Base-by-base conservation (phyloP, 2,797 vertebrate species). In the Micromesistius poutassou region DNA sequence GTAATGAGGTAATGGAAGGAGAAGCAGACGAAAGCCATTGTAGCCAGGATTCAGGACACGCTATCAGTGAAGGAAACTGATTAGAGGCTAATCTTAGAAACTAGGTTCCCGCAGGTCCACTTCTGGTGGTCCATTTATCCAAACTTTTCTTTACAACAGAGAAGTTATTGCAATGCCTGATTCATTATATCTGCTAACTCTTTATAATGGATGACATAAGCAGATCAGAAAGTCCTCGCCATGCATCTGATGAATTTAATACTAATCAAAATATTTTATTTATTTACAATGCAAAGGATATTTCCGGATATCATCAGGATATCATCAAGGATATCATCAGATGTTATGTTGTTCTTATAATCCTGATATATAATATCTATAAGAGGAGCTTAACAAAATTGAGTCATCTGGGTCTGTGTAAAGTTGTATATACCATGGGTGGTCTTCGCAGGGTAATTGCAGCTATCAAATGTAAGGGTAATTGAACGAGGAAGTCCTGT, bases 11-110 rank as follows among this genome's bases (percentile, higher is more conserved):
- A 76, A 38, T 30, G 35, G 75, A 76, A 30, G 25, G 75, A 42
- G 50, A 71, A 12, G 30, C 74, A 78, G 33, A 28, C 12, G 25
- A 0, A 12, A 68, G n/a, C n/a, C 62, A 12, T 68, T 3, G 10
- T 28, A 28, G 62, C 25, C n/a, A 68, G 62, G 62, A 83, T 81
- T 79, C 77, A 79, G 74, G 80, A 83, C 71, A 66, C 71, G 70
- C 25, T 62, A 62, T 81, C 76, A 73, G 72, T 78, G 77, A 83
- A 78, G 80, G 77, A 73, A 83, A 70, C 42, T 77, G 79, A 82
- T 81, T 74, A 77, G 35, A 78, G 76, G 30, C 50, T 79, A 8
- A 83, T 79, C 62, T 82, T 66, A 75, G 72, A 73, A 70, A 78
- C 68, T 38, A 74, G 22, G 79, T 87, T 76, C 79, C 79, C 30